These are phyloP conservation scores for Slavum lentiscoides DNA, from an alignment of 2,888 invertebrate species.

Conservation along the genomic window DNA sequence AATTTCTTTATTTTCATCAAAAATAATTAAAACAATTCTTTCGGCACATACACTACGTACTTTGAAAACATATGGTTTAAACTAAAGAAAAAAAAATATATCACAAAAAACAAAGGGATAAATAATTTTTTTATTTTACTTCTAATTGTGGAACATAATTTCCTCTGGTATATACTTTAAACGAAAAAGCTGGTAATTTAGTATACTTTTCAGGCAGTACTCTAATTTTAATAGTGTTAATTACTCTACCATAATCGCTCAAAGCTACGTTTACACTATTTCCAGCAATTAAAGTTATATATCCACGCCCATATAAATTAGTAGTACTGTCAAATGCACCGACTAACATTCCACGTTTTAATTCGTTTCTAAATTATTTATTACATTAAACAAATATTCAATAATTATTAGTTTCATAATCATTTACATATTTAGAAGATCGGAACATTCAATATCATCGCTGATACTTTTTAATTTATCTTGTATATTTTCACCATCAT, in stretches of 20 bases:
- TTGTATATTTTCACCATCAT: slow-evolving; percentile 32
- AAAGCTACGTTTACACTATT: slow-evolving; percentile 32
- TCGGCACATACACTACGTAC: background rate
- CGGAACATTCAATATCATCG: slow-evolving; percentile 23
- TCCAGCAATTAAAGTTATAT: slow-evolving; percentile 36
- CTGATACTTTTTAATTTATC: slow-evolving; percentile 28
- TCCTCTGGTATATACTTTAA: slow-evolving; percentile 36
- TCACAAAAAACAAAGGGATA: background rate
- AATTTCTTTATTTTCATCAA: slow-evolving; percentile 24
- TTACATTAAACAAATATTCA: background rate
- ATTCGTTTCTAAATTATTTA: slow-evolving; percentile 18
- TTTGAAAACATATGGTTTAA: slow-evolving; percentile 22
- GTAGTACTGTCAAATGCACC: slow-evolving; percentile 35
- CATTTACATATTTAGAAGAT: slow-evolving; percentile 27
- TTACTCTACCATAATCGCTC: slow-evolving; percentile 43
- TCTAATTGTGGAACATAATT: slow-evolving; percentile 20
- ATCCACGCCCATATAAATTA: slow-evolving; percentile 42
- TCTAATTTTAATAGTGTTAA: slow-evolving; percentile 24
- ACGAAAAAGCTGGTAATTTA: slow-evolving; percentile 17
- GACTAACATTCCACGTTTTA: slow-evolving; percentile 37
- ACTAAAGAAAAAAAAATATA: slow-evolving; percentile 2
- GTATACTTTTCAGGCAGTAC: slow-evolving; percentile 5
- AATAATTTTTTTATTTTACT: slow-evolving; percentile 1
- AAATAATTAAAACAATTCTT: slow-evolving; percentile 31
- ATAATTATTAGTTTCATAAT: background rate